These are phyloP conservation scores for Lepidochrysops patricia DNA, from an alignment of 2,888 invertebrate species.

Conservation along the genomic window DNA sequence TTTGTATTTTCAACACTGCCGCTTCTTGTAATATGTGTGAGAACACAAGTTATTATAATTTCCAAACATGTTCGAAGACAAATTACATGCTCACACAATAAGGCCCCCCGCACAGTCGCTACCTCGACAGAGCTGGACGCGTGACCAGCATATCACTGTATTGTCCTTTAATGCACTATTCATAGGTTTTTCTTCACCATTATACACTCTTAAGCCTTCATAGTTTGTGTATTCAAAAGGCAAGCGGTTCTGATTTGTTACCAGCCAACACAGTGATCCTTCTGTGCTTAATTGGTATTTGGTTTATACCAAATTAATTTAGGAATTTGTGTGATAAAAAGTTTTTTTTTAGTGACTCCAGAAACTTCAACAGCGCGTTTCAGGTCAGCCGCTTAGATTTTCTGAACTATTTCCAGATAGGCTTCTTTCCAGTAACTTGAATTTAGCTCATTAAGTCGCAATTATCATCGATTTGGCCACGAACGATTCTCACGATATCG, in stretches of 20 bases:
- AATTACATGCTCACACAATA: conserved; percentile 1
- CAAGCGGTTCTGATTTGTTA: background rate
- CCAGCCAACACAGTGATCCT: background rate
- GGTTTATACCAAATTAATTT: too few species aligned
- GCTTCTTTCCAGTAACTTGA: background rate
- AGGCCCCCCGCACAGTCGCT: conserved; percentile 24
- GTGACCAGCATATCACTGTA: conserved; percentile 20
- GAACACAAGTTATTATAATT: conserved; percentile 26
- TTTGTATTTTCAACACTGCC: background rate
- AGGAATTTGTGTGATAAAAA: too few species aligned
- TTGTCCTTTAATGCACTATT: conserved; percentile 2
- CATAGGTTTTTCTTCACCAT: background rate
- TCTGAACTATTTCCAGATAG: background rate
- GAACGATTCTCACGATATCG: background rate
- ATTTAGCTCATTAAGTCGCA: background rate
- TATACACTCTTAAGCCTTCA: background rate
- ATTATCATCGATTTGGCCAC: background rate
- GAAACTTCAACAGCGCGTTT: too few species aligned
- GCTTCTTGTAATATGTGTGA: background rate
- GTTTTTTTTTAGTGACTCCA: too few species aligned
- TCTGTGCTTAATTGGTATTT: too few species aligned
- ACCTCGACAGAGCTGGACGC: conserved; percentile 24
- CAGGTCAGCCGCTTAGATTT: too few species aligned
- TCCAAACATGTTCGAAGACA: background rate
- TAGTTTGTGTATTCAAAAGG: background rate